A percentile compares a stretch with the other conserved stretches of the same genome.
phyloP scores from a whole-genome alignment of 2,113 vertebrate genomes.

The Chaetodon auriga region DNA sequence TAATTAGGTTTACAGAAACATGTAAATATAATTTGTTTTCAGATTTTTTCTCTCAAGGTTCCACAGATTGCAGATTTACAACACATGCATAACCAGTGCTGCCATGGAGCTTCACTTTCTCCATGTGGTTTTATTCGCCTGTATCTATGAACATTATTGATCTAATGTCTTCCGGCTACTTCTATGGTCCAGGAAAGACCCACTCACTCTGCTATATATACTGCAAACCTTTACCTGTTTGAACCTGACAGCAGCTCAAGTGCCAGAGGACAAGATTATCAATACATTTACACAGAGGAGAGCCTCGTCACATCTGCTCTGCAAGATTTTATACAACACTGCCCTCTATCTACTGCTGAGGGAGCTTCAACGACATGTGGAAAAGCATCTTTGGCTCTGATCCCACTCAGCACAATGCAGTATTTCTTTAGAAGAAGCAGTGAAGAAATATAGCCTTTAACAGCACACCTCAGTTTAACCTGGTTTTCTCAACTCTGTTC shows the following conservation, averaged over 20 bases:
- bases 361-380: slow-evolving; percentile 5
- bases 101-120: neutral
- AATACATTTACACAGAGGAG: neutral
- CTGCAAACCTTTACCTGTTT: slow-evolving; percentile 16
- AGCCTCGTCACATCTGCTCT: neutral
- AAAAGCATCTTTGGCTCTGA: too few relatives aligned
- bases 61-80: neutral
- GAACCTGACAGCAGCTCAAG: slow-evolving; percentile 17
- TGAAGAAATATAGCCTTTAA: neutral
- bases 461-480: neutral
- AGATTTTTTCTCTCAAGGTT: neutral
- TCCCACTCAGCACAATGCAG: neutral
- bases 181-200: neutral
- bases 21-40: accelerated
- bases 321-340: slow-evolving; percentile 56
- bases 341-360: slow-evolving; percentile 44
- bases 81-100: neutral
- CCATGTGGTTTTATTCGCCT: neutral
- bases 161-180: neutral
- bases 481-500: neutral
- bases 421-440: neutral
- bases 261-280: neutral
- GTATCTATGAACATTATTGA: neutral
- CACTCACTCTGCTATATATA: neutral
- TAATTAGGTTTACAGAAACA: neutral